Base-by-base conservation (phyloP, 2,888 invertebrate species). In the Phymatocera aterrima region DNA sequence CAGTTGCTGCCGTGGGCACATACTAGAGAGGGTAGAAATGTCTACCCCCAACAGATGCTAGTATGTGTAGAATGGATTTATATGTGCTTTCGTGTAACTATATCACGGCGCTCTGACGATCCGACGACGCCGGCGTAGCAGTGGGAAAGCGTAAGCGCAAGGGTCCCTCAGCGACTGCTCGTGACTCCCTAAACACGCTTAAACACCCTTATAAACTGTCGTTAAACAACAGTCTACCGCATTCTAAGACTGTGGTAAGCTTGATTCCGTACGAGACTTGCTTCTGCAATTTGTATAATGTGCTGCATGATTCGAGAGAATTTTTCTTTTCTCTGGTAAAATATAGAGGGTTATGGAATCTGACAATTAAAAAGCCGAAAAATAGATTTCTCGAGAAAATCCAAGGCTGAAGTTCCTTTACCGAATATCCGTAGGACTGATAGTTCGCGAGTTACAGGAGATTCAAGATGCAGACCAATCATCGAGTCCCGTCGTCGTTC, bases 141-240 rank as follows among this genome's bases (percentile, higher is more conserved):
- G 4, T 15, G 51, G 51, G n/a, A 51, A 18, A 18, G 57, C 28
- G 57, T n/a, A 57, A 1, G 57, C 4, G 28, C 24, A 28, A 57
- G 3, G n/a, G n/a, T n/a, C 46, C 72, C 68, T 43, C 43, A 6
- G 68, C 24, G 68, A 68, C 3, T 18, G 21, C 21, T 51, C 37
- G 6, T 48, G 72, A 21, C 8, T 31, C 72, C 72, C 72, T 72
- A 72, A 72, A 72, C 46, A 43, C 68, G 34, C 24, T 64, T 18
- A 34, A 64, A 37, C 72, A 46, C 68, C 68, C 68, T 48, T 54
- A 18, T 54, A 54, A 72, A 54, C 72, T 31, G 24, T 21, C 72
- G 72, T 72, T 34, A 72, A 68, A 72, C 72, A 72, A 46, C 70
- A 1, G 15, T 3, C 28, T n/a, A 24, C 43, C 34, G 1, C 8